Conservation (phyloP, 2,888 invertebrate species). For the Heteromurus nitidus region DNA sequence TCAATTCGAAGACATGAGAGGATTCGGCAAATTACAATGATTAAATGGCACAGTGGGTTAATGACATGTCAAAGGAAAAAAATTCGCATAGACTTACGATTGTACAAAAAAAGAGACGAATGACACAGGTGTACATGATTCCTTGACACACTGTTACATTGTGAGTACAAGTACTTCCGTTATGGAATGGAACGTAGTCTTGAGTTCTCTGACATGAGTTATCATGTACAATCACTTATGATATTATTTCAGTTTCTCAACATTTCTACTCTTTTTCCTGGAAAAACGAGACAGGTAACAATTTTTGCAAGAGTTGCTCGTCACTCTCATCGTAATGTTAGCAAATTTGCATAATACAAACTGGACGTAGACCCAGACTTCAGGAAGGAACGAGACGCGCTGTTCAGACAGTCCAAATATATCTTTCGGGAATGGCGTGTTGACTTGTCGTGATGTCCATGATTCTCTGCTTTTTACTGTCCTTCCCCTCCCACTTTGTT, state of each 20-base stretch:
- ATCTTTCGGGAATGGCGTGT: too few species aligned
- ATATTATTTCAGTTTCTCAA: neutral
- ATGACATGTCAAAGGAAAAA: neutral
- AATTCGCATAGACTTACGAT: neutral
- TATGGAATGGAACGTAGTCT: neutral
- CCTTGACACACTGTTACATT: neutral
- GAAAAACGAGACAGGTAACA: neutral
- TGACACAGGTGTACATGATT: neutral
- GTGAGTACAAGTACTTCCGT: too few species aligned
- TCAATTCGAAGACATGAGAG: too few species aligned
- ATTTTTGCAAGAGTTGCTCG: neutral
- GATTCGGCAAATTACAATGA: too few species aligned
- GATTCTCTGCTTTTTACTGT: too few species aligned
- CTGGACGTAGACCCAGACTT: too few species aligned
- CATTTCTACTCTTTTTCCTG: neutral
- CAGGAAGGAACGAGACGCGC: neutral
- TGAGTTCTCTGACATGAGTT: neutral
- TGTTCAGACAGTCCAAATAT: neutral
- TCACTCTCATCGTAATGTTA: neutral
- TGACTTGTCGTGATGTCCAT: too few species aligned
- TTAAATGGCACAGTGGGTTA: conserved; percentile 21
- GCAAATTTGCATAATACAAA: too few species aligned
- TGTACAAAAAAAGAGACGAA: neutral
- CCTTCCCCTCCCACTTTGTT: too few species aligned
- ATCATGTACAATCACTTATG: neutral